Base-by-base conservation (phyloP, 2,113 vertebrate genomes). In the Leucosticte australis region DNA sequence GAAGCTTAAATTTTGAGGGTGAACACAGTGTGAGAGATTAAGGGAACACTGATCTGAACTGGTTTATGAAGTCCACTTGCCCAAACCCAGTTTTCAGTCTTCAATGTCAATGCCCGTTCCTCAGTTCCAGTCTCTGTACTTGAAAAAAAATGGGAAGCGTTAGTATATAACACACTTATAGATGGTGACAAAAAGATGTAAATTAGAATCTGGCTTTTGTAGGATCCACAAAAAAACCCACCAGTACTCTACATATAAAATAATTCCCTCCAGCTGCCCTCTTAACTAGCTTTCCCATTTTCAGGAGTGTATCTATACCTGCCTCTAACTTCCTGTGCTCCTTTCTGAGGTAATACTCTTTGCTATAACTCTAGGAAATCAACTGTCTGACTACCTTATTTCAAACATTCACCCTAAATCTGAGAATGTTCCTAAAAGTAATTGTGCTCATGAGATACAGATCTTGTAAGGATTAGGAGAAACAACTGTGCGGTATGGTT, bases 341-440 rank as follows among this genome's bases (percentile, higher is more conserved):
- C 28, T 75, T 91, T 78, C 53, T 78, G 50, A 26, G 86, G 17
- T 39, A 75, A 42, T 35, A 24, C 6, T 21, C 16, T 35, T 71
- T 39, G n/a, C 71, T 64, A 31, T 64, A 67, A 37, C 31, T 89
- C 64, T 17, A 52, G 31, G n/a, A 52, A 21, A 60, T 65, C 0
- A 1, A 11, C 28, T 47, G 21, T 20, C 50, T 82, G 44, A 73
- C 57, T 69, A 53, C 17, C 11, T 82, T 73, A 82, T 92, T 95
- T 87, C 10, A 1, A 95, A 87, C 53, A 87, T 64, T 81, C 74
- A 89, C 30, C 33, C 67, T 80, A 67, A 92, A 87, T 82, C 70
- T 79, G 44, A 84, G 65, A 92, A 91, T 22, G 65, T 57, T 95
- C 80, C 91, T 95, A 94, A 95, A 95, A 95, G 83, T 84, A 94